phyloP scores from a whole-genome alignment of 92 coral and sea anemone species.

The Phenganax subtilis region DNA sequence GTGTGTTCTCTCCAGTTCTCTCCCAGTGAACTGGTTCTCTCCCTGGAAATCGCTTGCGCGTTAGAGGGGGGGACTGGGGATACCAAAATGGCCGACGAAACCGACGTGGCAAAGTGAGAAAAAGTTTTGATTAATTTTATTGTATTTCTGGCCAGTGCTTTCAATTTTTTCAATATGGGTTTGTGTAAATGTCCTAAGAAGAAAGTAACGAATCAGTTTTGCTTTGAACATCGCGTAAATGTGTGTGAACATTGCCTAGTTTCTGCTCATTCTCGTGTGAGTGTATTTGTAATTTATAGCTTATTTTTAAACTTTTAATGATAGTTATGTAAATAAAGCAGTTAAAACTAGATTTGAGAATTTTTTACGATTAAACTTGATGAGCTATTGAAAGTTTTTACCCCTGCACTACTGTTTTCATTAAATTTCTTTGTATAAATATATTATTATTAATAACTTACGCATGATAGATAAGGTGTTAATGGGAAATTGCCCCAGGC shows the following conservation, averaged over 20 bases:
- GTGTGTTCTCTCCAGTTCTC: no score
- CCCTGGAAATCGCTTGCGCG: no score
- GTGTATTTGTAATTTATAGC: background rate
- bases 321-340: background rate
- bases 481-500: no score
- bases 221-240: constrained; percentile 99
- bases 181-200: constrained; percentile 97
- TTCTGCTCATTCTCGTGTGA: constrained; percentile 78
- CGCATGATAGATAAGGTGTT: background rate
- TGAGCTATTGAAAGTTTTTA: background rate
- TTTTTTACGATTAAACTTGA: background rate
- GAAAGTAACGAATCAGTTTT: constrained; percentile 96
- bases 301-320: no score
- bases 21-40: no score
- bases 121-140: background rate
- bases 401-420: background rate
- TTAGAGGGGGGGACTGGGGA: no score
- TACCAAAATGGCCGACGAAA: constrained; percentile 23
- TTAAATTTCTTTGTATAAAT: background rate
- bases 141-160: background rate
- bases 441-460: background rate
- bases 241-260: constrained; percentile 96
- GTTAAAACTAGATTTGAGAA: background rate
- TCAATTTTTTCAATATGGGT: constrained; percentile 58
- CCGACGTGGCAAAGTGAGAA: constrained; percentile 17